Evolutionary conservation across 2,797 vertebrate species (phyloP).

Genomic region (Pseudocheirus occidentalis): DNA sequence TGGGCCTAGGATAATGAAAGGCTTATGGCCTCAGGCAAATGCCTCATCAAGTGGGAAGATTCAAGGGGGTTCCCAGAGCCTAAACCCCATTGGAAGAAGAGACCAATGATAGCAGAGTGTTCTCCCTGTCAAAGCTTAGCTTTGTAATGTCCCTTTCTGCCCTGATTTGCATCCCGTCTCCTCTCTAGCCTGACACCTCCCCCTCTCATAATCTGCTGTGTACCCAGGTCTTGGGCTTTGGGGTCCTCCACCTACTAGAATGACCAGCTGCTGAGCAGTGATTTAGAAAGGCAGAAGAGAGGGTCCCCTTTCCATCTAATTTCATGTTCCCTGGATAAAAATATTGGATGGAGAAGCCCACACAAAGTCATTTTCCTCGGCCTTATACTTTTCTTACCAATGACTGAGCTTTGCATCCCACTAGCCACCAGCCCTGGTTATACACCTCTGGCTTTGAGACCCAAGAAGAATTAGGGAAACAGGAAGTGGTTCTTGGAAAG

Average conservation of each 20-base stretch:
- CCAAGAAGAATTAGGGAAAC: constrained; percentile 1
- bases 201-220: neutral
- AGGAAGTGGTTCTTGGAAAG: constrained; percentile 51
- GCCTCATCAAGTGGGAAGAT: too few species aligned
- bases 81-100: neutral
- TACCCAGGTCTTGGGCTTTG: neutral
- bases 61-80: too few species aligned
- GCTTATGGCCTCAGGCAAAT: too few species aligned
- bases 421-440: neutral
- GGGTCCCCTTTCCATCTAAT: neutral
- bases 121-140: neutral
- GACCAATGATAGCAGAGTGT: neutral
- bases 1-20: too few species aligned
- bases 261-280: neutral
- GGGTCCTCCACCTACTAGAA: neutral
- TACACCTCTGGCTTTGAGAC: constrained; percentile 32
- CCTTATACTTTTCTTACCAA: neutral
- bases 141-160: neutral
- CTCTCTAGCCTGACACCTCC: neutral
- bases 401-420: neutral
- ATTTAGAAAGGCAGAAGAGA: neutral
- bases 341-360: neutral
- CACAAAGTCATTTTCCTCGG: neutral
- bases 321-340: neutral
- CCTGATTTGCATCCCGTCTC: neutral